Conservation (phyloP, 1,140 invertebrate genomes). For the Zaprionus davidi region DNA sequence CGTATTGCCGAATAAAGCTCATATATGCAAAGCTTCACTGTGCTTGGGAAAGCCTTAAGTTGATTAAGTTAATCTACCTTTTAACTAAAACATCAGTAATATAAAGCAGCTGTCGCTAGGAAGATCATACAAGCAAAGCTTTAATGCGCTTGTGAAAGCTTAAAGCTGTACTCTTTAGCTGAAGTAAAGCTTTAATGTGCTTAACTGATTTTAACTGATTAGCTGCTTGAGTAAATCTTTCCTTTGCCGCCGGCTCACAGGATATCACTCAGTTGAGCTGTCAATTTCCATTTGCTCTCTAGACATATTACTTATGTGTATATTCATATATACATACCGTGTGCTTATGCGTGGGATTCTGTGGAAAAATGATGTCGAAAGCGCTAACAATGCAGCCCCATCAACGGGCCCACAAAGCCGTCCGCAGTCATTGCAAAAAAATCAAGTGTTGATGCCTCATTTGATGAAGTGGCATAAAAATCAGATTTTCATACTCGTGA, state of each 20-base stretch:
- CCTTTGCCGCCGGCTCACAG: neutral
- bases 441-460: slow-evolving; percentile 40
- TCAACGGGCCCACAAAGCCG: slow-evolving; percentile 11
- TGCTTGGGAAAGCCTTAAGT: no score
- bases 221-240: neutral
- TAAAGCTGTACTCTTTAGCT: no score
- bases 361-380: slow-evolving; percentile 9
- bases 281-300: neutral
- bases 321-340: no score
- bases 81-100: no score
- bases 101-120: no score
- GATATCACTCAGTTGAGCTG: slow-evolving; percentile 19
- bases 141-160: neutral
- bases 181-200: neutral
- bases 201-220: neutral
- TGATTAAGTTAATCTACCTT: no score
- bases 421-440: slow-evolving; percentile 42
- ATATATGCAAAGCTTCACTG: no score
- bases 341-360: neutral
- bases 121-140: neutral
- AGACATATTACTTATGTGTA: slow-evolving; percentile 3
- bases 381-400: slow-evolving; percentile 26
- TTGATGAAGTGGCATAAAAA: slow-evolving; percentile 56
- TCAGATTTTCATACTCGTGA: slow-evolving; percentile 37
- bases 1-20: no score